Conservation (phyloP, 2,113 vertebrate genomes). For the Coregonus clupeaformis region DNA sequence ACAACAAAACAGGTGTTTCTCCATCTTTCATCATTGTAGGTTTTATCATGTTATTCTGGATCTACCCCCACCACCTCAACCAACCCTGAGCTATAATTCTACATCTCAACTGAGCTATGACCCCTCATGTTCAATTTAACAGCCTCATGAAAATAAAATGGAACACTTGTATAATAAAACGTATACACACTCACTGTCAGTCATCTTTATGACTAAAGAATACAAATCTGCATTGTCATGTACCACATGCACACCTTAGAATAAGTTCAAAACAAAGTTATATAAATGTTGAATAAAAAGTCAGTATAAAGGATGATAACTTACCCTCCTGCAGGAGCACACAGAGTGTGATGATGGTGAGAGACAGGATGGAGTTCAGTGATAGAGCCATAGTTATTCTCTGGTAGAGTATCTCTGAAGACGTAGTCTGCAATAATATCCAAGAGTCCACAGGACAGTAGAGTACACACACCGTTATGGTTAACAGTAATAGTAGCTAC, state of each 20-base stretch:
- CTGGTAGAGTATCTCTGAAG: neutral
- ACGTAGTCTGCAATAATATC: neutral
- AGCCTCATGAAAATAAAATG: too few species aligned
- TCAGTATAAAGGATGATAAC: slow-evolving; percentile 8
- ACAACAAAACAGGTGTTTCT: too few species aligned
- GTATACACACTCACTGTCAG: neutral
- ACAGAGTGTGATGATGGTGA: slow-evolving; percentile 49
- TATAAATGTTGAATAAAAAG: neutral
- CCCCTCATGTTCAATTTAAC: too few species aligned
- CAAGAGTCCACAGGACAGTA: slow-evolving; percentile 5
- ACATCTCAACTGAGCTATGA: too few species aligned
- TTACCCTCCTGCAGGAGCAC: slow-evolving; percentile 66
- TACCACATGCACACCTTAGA: neutral
- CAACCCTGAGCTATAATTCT: too few species aligned
- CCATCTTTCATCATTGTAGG: neutral
- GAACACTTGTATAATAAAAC: too few species aligned
- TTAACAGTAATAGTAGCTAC: neutral
- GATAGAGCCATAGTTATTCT: slow-evolving; percentile 52
- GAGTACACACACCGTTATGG: slow-evolving; percentile 1
- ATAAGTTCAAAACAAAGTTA: neutral
- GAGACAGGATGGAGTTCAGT: slow-evolving; percentile 36
- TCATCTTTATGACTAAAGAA: neutral
- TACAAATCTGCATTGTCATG: neutral
- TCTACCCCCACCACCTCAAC: too few species aligned
- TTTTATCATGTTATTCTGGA: neutral